Conservation (phyloP, 2,113 vertebrate genomes). For the Triplophysa siluroides region DNA sequence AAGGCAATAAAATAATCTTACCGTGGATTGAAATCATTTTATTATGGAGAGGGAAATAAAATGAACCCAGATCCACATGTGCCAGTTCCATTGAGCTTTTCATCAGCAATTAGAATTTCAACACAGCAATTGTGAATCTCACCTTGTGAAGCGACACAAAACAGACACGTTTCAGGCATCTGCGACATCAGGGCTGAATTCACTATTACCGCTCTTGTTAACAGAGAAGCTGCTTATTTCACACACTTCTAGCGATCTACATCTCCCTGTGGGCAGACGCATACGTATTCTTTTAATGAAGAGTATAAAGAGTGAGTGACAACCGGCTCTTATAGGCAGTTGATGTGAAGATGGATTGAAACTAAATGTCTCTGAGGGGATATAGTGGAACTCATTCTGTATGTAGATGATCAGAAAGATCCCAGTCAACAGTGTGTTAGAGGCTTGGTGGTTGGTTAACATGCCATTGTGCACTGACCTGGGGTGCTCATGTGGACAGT, state of each 20-base stretch:
- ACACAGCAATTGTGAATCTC: constrained; percentile 44
- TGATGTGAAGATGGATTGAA: constrained; percentile 38
- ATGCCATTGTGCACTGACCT: no score
- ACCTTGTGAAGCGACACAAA: constrained; percentile 35
- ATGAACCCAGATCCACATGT: constrained; percentile 19
- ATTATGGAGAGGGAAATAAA: constrained; percentile 2
- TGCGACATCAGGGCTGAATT: constrained; percentile 37
- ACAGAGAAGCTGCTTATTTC: constrained; percentile 38
- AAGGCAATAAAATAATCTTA: background rate
- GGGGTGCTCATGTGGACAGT: background rate
- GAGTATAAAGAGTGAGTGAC: constrained; percentile 43
- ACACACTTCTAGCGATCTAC: constrained; percentile 38
- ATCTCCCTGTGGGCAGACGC: constrained; percentile 25
- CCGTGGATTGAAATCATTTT: constrained; percentile 1
- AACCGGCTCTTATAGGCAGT: constrained; percentile 3
- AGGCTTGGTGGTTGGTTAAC: no score
- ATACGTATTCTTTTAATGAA: constrained; percentile 30
- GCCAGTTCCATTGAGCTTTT: constrained; percentile 34
- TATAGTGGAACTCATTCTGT: background rate
- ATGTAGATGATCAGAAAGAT: background rate
- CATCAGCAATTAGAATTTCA: constrained; percentile 51
- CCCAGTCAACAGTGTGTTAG: background rate
- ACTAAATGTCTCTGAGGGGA: constrained; percentile 16
- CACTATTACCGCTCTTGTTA: constrained; percentile 35
- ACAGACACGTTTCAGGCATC: constrained; percentile 55